phyloP scores from a whole-genome alignment of 2,113 vertebrate species.

The Albula goreensis region DNA sequence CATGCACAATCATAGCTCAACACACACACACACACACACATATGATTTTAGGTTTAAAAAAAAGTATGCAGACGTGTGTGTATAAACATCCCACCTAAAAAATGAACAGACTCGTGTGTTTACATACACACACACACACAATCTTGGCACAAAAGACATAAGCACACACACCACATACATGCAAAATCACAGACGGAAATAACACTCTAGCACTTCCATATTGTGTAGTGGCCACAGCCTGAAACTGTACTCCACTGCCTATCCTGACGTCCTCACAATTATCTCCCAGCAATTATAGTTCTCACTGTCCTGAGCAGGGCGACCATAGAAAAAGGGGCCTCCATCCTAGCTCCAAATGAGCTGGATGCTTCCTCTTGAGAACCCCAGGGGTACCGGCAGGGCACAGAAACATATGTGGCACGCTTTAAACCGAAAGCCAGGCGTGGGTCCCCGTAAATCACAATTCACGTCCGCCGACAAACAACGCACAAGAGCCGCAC shows the following conservation, averaged over 20 bases:
- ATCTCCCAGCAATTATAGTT: no score
- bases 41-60: background rate
- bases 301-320: no score
- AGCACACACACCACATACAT: background rate
- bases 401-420: background rate
- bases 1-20: background rate
- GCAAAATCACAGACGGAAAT: background rate
- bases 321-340: no score
- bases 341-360: no score
- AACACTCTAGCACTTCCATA: background rate
- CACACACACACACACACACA: background rate
- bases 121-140: background rate
- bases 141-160: background rate
- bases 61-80: background rate
- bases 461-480: constrained; percentile 50
- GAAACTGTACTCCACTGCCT: no score
- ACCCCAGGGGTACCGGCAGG: background rate
- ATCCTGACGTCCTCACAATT: no score
- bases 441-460: constrained; percentile 56
- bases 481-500: constrained; percentile 51
- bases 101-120: no score
- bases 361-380: background rate
- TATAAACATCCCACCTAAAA: no score
- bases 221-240: no score
- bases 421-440: constrained; percentile 30